Conservation (phyloP, 2,888 invertebrate genomes). For the Ophonus ardosiacus region DNA sequence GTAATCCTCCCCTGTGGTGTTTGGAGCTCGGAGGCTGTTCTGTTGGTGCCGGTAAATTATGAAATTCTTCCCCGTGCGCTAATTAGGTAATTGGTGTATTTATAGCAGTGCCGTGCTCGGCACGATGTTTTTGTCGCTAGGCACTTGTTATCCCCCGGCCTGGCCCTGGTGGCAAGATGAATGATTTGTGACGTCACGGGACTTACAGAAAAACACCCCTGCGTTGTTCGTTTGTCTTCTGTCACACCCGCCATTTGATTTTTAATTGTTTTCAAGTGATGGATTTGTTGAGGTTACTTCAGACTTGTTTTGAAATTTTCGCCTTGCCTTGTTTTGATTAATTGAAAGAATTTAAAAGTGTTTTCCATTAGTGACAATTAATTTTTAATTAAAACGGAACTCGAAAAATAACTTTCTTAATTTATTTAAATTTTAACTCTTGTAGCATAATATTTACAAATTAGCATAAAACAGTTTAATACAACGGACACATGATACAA, state of each 20-base stretch:
- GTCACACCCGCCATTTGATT: conserved; percentile 20
- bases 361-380: conserved; percentile 1
- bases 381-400: not conserved
- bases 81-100: conserved; percentile 47
- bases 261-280: conserved; percentile 48
- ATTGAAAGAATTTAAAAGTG: conserved; percentile 5
- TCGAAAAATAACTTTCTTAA: not conserved
- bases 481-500: too few relatives aligned
- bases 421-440: not conserved
- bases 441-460: not conserved
- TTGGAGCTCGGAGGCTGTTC: not conserved
- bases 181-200: conserved; percentile 45
- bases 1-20: conserved; percentile 6
- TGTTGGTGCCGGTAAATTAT: conserved; percentile 21
- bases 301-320: conserved; percentile 24
- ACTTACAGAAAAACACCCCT: conserved; percentile 15
- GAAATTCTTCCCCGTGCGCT: conserved; percentile 41
- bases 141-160: conserved; percentile 9
- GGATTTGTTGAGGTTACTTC: conserved; percentile 19
- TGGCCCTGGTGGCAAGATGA: conserved; percentile 21
- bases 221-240: conserved; percentile 35
- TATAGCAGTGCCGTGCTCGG: conserved; percentile 21
- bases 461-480: too few relatives aligned
- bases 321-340: not conserved
- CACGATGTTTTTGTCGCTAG: conserved; percentile 30